Conservation (phyloP, 2,113 vertebrate species). For the Channa argus region DNA sequence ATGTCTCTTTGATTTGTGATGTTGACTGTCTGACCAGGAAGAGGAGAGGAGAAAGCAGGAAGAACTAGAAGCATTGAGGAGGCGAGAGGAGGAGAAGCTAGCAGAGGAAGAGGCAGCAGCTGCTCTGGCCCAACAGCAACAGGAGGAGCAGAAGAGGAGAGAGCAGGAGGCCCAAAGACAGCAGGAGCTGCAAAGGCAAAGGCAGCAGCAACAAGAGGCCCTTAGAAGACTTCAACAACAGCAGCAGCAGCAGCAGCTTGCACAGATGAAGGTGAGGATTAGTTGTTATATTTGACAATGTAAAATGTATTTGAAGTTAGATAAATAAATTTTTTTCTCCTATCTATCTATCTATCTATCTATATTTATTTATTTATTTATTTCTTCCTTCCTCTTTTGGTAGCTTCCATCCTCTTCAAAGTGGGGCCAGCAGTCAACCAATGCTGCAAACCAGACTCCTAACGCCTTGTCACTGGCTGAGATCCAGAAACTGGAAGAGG, state of each 20-base stretch:
- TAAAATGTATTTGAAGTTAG: not conserved
- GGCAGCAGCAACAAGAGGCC: slow-evolving; percentile 93
- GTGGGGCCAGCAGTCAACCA: slow-evolving; percentile 95
- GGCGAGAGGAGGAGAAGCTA: slow-evolving; percentile 83
- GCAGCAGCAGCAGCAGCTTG: slow-evolving; percentile 95
- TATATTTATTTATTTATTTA: too few species aligned
- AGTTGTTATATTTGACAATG: not conserved
- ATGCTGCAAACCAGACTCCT: slow-evolving; percentile 85
- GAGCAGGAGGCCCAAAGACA: slow-evolving; percentile 89
- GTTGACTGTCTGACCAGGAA: slow-evolving; percentile 79
- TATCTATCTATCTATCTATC: too few species aligned
- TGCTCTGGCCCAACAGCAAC: slow-evolving; percentile 86
- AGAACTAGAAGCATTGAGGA: slow-evolving; percentile 88
- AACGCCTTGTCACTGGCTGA: slow-evolving; percentile 93
- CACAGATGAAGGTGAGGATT: slow-evolving; percentile 93
- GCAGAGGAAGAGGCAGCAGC: slow-evolving; percentile 88
- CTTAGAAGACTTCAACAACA: slow-evolving; percentile 93
- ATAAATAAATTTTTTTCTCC: too few species aligned
- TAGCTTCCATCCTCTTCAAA: slow-evolving; percentile 98
- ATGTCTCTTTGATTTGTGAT: not conserved
- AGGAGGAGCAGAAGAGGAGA: slow-evolving; percentile 90
- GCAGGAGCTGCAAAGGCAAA: slow-evolving; percentile 85
- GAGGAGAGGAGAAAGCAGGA: slow-evolving; percentile 93
- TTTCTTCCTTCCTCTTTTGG: slow-evolving; percentile 2
- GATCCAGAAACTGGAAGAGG: slow-evolving; percentile 98